Evolutionary conservation across 2,888 invertebrate species (phyloP), one percentile per base, ranked within the genome.

Genomic region (Incurvaria masculella): DNA sequence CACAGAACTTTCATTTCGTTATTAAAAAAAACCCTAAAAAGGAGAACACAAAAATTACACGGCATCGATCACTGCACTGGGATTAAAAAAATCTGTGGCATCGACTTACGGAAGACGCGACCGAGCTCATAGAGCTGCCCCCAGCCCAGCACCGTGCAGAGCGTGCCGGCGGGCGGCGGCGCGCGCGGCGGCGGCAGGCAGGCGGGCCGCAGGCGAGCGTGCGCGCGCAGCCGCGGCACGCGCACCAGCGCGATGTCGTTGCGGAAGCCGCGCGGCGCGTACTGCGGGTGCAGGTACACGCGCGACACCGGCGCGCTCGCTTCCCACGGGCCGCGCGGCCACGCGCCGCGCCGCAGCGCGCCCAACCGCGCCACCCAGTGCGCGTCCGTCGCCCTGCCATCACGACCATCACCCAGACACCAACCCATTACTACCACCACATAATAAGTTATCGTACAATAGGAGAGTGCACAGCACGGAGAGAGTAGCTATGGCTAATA

Each of bases 301-400:
- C 79, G 72, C 2, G 83, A 81, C 20, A 91, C 81, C 23, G 83
- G 79, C 4, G 87, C 71, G 2, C 87, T 78, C 55, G 86, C 85
- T 64, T 91, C 91, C 69, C 87, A 87, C 1, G 90, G 89, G 1
- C 88, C 88, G 5, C 87, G 84, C 19, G 89, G 82, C 63, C 85
- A 84, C 11, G 86, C 84, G 17, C 88, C 88, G 44, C 89, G 80
- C 1, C 90, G 78, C 2, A 89, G 69, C 10, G 89, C 86, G 10
- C 91, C 91, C 19, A 90, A 72, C n/a, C 90, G 79, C 0, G 89
- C 90, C 21, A 90, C 88, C 91, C 91, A 91, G 60, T 87, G 85
- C 42, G 88, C 88, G 56, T 85, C 83, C 50, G 85, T 83, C 1
- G 88, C 84, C 61, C 89, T 89, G 62, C n/a, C 38, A 39, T 16